Percentiles rank a stretch among this genome's conserved stretches.
phyloP scores from a whole-genome alignment of 2,113 vertebrate genomes.

The Megaceryle maxima region DNA sequence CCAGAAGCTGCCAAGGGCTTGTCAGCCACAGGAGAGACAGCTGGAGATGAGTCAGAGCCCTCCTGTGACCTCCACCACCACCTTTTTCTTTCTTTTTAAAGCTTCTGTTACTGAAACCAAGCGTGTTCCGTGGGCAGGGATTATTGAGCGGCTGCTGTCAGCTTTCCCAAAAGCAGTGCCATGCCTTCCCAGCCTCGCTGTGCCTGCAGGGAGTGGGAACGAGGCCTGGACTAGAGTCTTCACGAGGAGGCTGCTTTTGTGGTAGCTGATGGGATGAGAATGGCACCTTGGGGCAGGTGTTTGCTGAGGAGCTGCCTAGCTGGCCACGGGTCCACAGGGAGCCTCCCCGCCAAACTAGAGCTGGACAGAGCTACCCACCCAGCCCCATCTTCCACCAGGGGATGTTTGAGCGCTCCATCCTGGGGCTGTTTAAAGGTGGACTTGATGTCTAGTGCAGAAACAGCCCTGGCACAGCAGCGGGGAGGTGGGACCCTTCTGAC shows the following conservation, averaged over 20 bases:
- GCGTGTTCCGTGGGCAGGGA: background rate
- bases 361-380: background rate
- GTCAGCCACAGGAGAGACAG: background rate
- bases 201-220: background rate
- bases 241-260: background rate
- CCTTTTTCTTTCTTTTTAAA: background rate
- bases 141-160: background rate
- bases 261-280: background rate
- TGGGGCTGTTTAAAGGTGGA: background rate
- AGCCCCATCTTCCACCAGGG: background rate
- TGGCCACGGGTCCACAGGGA: background rate
- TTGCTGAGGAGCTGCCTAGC: background rate
- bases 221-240: background rate
- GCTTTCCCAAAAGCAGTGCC: background rate
- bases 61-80: background rate
- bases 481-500: background rate
- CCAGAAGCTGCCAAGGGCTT: conserved; percentile 14
- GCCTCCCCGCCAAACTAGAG: background rate
- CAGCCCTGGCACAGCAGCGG: background rate
- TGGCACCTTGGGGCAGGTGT: background rate
- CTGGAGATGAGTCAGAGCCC: background rate
- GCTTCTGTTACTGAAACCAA: background rate
- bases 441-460: background rate
- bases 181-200: background rate
- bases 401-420: background rate